Evolutionary conservation across 2,888 invertebrate species (phyloP).

Genomic region (Pomacea canaliculata): DNA sequence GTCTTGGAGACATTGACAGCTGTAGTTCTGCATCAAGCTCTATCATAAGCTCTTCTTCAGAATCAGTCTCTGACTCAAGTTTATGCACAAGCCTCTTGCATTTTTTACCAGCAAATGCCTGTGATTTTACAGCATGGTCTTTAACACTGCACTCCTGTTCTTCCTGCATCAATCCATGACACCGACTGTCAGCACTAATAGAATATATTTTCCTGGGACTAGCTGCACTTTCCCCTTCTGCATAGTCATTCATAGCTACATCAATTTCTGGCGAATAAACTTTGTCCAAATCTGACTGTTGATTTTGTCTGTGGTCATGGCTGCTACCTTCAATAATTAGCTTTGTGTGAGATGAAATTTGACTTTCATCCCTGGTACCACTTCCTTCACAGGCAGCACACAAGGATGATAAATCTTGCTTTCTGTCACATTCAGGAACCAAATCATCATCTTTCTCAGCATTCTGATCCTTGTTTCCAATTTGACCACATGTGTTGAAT

Average conservation of each 20-base stretch:
- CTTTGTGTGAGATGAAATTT: too few relatives aligned
- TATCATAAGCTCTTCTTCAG: conserved; percentile 50
- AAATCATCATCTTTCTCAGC: conserved; percentile 18
- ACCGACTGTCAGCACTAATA: background rate
- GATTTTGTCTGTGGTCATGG: too few relatives aligned
- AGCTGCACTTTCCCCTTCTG: background rate
- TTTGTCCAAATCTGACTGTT: too few relatives aligned
- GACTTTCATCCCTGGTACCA: too few relatives aligned
- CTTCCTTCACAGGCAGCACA: too few relatives aligned
- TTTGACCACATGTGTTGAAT: background rate
- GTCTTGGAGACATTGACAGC: conserved; percentile 10
- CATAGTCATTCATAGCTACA: too few relatives aligned
- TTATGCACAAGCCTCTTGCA: too few relatives aligned
- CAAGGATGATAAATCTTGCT: background rate
- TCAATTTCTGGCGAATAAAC: too few relatives aligned
- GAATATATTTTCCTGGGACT: background rate
- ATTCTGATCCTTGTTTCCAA: background rate
- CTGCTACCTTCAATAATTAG: too few relatives aligned
- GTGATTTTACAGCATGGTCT: background rate
- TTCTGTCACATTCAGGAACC: conserved; percentile 28
- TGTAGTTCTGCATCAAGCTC: conserved; percentile 55
- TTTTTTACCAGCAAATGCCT: too few relatives aligned
- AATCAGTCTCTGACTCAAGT: conserved; percentile 21
- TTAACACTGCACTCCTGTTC: background rate
- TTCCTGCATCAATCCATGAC: background rate